Percentiles rank a stretch among this genome's conserved stretches.
phyloP scores from a whole-genome alignment of 2,888 invertebrate species.

The Philereme transversata region DNA sequence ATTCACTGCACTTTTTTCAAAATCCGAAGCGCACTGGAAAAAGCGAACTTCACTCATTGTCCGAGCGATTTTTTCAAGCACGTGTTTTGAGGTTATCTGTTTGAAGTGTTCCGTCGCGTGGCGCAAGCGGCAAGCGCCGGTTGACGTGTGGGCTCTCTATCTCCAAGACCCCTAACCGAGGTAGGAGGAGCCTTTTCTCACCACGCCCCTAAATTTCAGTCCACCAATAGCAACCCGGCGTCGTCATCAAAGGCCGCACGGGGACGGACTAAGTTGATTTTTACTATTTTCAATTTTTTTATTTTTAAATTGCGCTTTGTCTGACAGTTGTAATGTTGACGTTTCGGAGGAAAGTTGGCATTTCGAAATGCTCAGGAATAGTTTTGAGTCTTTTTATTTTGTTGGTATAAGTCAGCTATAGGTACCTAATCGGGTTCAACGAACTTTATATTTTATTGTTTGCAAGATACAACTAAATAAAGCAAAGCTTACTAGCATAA shows the following conservation, averaged over 20 bases:
- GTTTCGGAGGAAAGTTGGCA: constrained; percentile 58
- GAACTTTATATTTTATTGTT: constrained; percentile 7
- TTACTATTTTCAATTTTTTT: constrained; percentile 75
- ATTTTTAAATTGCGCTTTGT: constrained; percentile 64
- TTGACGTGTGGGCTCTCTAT: constrained; percentile 71
- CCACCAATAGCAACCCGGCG: constrained; percentile 60
- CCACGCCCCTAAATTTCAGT: constrained; percentile 63
- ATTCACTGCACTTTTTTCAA: constrained; percentile 44
- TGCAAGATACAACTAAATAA: no score
- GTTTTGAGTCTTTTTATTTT: constrained; percentile 37
- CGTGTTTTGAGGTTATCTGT: constrained; percentile 56
- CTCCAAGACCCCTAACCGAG: constrained; percentile 67
- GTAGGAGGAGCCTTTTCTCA: constrained; percentile 63
- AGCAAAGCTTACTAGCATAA: not conserved
- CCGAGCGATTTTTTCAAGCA: constrained; percentile 44
- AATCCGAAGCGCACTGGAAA: constrained; percentile 26
- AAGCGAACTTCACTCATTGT: constrained; percentile 35
- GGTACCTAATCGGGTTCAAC: constrained; percentile 10
- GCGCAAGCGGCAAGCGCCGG: constrained; percentile 79
- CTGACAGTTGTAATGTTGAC: constrained; percentile 68
- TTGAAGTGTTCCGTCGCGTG: constrained; percentile 62
- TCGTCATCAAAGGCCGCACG: constrained; percentile 69
- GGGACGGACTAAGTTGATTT: constrained; percentile 77
- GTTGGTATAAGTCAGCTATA: constrained; percentile 29
- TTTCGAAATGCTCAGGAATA: constrained; percentile 51